Evolutionary conservation across 1,140 invertebrate species (phyloP).

Genomic region (Centruroides vittatus): DNA sequence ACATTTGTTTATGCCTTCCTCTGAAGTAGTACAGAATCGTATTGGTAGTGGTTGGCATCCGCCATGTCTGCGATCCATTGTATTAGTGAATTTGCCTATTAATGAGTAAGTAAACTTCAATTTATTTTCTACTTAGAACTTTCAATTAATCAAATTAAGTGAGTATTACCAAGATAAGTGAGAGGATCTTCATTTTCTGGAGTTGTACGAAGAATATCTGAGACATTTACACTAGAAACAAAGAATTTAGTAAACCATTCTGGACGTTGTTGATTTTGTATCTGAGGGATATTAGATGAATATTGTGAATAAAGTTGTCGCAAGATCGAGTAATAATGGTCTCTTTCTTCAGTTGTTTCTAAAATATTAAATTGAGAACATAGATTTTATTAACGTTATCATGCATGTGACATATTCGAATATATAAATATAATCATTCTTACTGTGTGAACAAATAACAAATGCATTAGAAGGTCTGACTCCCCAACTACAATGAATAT

Average conservation of each 20-base stretch:
- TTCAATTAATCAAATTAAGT: too few relatives aligned
- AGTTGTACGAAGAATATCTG: too few relatives aligned
- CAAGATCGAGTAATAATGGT: too few relatives aligned
- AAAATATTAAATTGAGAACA: too few relatives aligned
- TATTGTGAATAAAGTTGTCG: too few relatives aligned
- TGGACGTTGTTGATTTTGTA: neutral
- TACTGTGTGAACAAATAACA: neutral
- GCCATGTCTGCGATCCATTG: constrained; percentile 48
- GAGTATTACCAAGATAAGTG: constrained; percentile 3
- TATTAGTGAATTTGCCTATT: constrained; percentile 52
- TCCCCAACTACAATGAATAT: constrained; percentile 11
- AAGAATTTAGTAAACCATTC: neutral
- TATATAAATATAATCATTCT: neutral
- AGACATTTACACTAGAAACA: neutral
- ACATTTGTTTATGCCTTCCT: constrained; percentile 48
- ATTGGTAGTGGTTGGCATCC: constrained; percentile 38
- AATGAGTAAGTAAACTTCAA: too few relatives aligned
- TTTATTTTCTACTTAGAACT: too few relatives aligned
- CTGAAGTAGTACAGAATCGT: constrained; percentile 46
- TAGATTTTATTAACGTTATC: too few relatives aligned
- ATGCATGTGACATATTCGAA: too few relatives aligned
- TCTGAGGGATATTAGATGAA: neutral
- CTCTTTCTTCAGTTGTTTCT: too few relatives aligned
- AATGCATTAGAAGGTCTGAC: constrained; percentile 17
- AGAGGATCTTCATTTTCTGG: too few relatives aligned